A percentile compares a stretch with the other conserved stretches of the same genome.
Conservation (phyloP, 2,113 vertebrate genomes). For the Gavialis gangeticus region DNA sequence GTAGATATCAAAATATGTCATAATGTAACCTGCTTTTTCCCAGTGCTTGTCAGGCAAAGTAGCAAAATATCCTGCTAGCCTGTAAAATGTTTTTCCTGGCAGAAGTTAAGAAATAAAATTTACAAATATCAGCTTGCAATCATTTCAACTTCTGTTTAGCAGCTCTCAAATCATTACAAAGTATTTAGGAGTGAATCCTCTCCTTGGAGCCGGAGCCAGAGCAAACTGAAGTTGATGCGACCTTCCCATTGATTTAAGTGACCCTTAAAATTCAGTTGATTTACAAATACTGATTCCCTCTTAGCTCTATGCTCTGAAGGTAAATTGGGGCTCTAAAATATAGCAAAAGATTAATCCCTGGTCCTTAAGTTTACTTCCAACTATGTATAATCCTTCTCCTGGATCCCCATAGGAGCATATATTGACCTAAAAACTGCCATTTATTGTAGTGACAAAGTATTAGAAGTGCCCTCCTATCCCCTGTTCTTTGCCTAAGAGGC, state of each 20-base stretch:
- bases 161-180: background rate
- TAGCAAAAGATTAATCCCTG: background rate
- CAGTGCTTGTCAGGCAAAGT: background rate
- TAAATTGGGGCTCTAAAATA: background rate
- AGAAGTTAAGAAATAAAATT: background rate
- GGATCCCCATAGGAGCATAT: no score
- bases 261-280: background rate
- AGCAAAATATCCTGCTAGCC: background rate
- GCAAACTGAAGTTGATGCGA: background rate
- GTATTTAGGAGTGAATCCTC: background rate
- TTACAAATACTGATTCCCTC: background rate
- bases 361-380: background rate
- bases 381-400: background rate
- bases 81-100: background rate
- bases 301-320: background rate
- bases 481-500: no score
- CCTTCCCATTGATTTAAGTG: background rate
- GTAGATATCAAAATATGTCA: background rate
- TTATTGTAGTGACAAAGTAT: no score
- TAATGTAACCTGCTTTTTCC: background rate
- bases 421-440: no score
- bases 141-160: background rate
- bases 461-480: no score
- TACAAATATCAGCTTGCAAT: background rate
- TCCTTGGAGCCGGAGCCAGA: background rate